phyloP scores from a whole-genome alignment of 1,140 invertebrate genomes.

The Steinernema khuongi region DNA sequence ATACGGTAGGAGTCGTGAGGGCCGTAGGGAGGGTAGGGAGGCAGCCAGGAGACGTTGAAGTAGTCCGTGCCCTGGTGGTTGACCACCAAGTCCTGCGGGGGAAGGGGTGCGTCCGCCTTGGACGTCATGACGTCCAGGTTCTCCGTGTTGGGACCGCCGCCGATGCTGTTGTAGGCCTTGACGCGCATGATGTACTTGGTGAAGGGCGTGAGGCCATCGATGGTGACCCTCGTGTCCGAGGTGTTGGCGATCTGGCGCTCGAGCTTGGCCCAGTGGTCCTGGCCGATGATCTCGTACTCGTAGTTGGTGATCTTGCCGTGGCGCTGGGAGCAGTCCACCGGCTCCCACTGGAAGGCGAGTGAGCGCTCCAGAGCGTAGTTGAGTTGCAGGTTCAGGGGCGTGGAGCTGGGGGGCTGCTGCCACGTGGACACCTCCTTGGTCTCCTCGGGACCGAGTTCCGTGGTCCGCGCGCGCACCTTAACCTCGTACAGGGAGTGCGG shows the following conservation, averaged over 20 bases:
- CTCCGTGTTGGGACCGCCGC: conserved; percentile 57
- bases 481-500: conserved; percentile 57
- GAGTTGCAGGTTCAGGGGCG: conserved; percentile 52
- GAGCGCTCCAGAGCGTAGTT: conserved; percentile 58
- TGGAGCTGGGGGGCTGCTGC: conserved; percentile 56
- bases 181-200: conserved; percentile 54
- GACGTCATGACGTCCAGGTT: conserved; percentile 59
- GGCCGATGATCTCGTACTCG: conserved; percentile 58
- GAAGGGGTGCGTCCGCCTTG: conserved; percentile 57
- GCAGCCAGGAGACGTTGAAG: conserved; percentile 52
- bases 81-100: conserved; percentile 58
- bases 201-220: conserved; percentile 58
- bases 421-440: conserved; percentile 54
- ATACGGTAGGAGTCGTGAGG: conserved; percentile 58
- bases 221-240: conserved; percentile 51
- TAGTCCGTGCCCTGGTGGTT: conserved; percentile 57
- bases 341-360: conserved; percentile 57
- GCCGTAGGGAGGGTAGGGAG: conserved; percentile 55
- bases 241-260: conserved; percentile 59
- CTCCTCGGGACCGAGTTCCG: conserved; percentile 58
- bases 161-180: conserved; percentile 54
- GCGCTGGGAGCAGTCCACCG: conserved; percentile 57
- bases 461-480: conserved; percentile 49
- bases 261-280: conserved; percentile 58
- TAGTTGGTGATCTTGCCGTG: conserved; percentile 56